A percentile compares a stretch with the other conserved stretches of the same genome.
These are phyloP conservation scores for Lepidurus arcticus DNA, from an alignment of 1,140 invertebrate species.

Conservation along the genomic window DNA sequence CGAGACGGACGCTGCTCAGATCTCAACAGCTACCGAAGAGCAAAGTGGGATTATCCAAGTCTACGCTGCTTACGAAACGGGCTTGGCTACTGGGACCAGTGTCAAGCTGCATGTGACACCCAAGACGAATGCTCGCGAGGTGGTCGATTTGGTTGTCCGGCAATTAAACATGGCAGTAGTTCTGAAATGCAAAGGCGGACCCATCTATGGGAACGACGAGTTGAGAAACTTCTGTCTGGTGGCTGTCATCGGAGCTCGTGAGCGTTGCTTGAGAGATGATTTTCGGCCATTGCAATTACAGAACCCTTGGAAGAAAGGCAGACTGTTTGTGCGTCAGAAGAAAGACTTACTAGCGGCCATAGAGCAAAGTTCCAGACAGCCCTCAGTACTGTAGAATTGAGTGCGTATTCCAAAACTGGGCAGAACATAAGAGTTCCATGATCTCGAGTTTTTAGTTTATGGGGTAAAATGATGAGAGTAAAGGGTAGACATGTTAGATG, in stretches of 20 bases:
- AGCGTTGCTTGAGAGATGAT: conserved; percentile 84
- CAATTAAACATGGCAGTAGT: conserved; percentile 89
- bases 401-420: neutral
- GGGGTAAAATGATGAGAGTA: neutral
- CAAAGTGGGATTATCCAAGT: conserved; percentile 56
- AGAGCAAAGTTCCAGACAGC: conserved; percentile 58
- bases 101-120: conserved; percentile 86
- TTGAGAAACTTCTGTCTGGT: conserved; percentile 81
- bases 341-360: conserved; percentile 79
- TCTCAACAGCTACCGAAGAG: neutral
- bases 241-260: conserved; percentile 84
- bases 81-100: conserved; percentile 81
- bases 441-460: conserved; percentile 3
- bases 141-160: conserved; percentile 87
- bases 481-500: neutral
- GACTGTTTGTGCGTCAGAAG: conserved; percentile 82
- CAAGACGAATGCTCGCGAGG: conserved; percentile 82
- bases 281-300: conserved; percentile 86
- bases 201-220: conserved; percentile 64
- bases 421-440: neutral
- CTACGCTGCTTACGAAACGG: conserved; percentile 90
- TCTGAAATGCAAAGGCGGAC: conserved; percentile 74
- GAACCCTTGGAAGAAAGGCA: conserved; percentile 89
- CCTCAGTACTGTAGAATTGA: conserved; percentile 32
- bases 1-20: neutral